Evolutionary conservation across 2,797 vertebrate species (phyloP), one percentile per base, ranked within the genome.

Genomic region (Numenius phaeopus): DNA sequence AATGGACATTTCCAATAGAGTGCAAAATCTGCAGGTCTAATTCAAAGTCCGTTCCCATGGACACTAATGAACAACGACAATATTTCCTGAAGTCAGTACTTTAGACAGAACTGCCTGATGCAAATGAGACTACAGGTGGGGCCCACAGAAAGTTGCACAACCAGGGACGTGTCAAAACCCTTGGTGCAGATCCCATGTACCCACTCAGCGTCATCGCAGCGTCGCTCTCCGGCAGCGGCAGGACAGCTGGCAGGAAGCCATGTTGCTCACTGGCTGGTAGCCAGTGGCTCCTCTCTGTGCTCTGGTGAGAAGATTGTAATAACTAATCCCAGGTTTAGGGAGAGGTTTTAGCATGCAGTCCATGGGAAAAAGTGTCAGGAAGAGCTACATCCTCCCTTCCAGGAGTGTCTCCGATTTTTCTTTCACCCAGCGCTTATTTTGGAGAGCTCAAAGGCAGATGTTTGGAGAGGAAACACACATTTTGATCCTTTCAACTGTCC

Each of bases 271-370:
- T 94, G 94, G 65, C 84, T 82, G 20, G 18, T 24, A 83, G 90
- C 72, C 95, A 89, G 46, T 0, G 10, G 6, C 75, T 89, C 34
- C 73, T 61, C 30, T 69, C 90, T 47, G 55, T 70, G 64, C n/a
- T 71, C 71, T 2, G 3, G 16, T 72, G 61, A 96, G 46, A 76
- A 86, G 59, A 39, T 29, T 58, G 44, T 22, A 88, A 62, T 44
- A 76, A 89, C 30, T 76, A 94, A 91, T 94, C 47, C 58, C 50
- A 32, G 78, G 55, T 72, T 86, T 81, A 81, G 55, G 55, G 24
- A 89, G 34, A 85, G 39, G 29, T 52, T 95, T 93, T 61, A 73
- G 30, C 16, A 11, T 21, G 47, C 30, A 42, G 8, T 84, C 14
- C 32, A 9, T 55, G 24, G 39, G 46, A 71, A 96, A 87, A 86